Percentiles rank a stretch among this genome's conserved stretches.
These are phyloP conservation scores for Heliocidaris tuberculata DNA, from an alignment of 35 echinoderm and acorn worm species.

Conservation along the genomic window DNA sequence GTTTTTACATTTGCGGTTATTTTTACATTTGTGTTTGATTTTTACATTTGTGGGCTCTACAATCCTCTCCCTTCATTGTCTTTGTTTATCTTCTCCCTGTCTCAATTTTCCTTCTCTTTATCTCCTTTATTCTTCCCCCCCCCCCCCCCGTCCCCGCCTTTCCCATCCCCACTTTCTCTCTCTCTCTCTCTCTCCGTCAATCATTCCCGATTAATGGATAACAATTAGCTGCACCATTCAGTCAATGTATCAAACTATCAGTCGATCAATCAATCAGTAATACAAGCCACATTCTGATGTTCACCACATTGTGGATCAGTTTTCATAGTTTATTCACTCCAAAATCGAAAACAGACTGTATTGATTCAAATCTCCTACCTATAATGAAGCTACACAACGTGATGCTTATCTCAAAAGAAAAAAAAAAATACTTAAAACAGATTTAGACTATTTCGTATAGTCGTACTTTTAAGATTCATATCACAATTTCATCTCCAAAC, in stretches of 20 bases:
- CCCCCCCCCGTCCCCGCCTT: too few species aligned
- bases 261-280: background rate
- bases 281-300: background rate
- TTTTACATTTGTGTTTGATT: too few species aligned
- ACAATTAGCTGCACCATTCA: background rate
- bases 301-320: background rate
- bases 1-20: too few species aligned
- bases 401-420: background rate
- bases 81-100: too few species aligned
- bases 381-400: constrained; percentile 3
- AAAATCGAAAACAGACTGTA: constrained; percentile 1
- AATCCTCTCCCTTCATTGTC: too few species aligned
- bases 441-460: background rate
- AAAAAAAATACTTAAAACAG: background rate
- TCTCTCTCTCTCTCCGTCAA: too few species aligned
- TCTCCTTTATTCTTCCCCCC: too few species aligned
- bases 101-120: too few species aligned
- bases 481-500: background rate
- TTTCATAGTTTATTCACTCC: constrained; percentile 3
- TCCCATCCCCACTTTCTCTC: too few species aligned
- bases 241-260: background rate
- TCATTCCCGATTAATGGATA: too few species aligned
- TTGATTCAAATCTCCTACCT: background rate
- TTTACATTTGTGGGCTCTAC: too few species aligned
- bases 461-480: background rate